Conservation (phyloP, 1,140 invertebrate genomes). For the honey bee (Apis mellifera) region DNA sequence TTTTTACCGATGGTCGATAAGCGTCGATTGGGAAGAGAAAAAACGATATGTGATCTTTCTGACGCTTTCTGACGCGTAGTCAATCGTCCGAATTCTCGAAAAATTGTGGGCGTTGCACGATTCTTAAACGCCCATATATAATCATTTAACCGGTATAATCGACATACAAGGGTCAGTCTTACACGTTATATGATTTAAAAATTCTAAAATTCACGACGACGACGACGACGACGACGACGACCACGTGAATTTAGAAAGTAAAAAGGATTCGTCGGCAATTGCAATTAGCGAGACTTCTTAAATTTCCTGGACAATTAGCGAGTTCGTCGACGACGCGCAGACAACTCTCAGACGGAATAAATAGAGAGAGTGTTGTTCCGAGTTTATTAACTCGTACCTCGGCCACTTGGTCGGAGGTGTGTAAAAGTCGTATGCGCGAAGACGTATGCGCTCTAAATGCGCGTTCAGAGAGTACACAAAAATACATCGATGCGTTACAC, state of each 20-base stretch:
- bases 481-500: conserved; percentile 8
- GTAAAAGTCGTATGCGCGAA: neutral
- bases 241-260: neutral
- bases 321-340: conserved; percentile 28
- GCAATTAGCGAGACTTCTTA: conserved; percentile 32
- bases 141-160: neutral
- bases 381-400: conserved; percentile 20
- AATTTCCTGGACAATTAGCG: conserved; percentile 36
- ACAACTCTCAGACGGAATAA: conserved; percentile 19
- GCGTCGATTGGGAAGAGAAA: neutral
- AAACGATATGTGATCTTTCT: neutral
- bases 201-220: neutral
- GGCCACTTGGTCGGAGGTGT: neutral
- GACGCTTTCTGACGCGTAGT: neutral
- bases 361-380: conserved; percentile 49
- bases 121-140: neutral
- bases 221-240: neutral
- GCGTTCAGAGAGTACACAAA: neutral
- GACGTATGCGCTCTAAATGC: neutral
- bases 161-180: neutral
- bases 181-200: neutral
- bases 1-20: neutral
- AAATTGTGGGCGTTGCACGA: neutral
- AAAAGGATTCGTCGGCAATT: conserved; percentile 2
- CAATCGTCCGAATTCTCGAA: neutral